Conservation (phyloP, 2,888 invertebrate genomes). For the Abrostola triplasia region DNA sequence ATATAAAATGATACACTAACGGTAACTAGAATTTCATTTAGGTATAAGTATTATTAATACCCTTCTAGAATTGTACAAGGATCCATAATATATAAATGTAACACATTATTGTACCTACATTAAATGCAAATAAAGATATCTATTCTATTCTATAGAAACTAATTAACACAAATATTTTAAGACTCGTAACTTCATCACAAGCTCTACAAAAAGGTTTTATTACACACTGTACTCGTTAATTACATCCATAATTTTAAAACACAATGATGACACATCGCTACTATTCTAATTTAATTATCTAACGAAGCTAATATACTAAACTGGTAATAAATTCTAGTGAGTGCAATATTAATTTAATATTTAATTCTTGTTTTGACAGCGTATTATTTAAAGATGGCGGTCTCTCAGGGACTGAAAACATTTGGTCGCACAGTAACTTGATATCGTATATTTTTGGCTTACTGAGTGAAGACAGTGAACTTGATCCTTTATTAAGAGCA, state of each 20-base stretch:
- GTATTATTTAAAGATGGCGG: conserved; percentile 39
- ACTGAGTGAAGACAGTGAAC: conserved; percentile 30
- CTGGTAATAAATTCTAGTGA: conserved; percentile 25
- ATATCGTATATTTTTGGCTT: conserved; percentile 25
- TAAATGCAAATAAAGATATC: no score
- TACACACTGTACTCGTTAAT: no score
- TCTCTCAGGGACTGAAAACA: conserved; percentile 31
- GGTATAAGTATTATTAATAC: no score
- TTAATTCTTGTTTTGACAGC: conserved; percentile 45
- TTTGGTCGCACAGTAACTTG: conserved; percentile 35
- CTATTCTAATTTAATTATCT: conserved; percentile 19
- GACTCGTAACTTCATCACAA: no score
- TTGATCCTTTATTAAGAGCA: conserved; percentile 12
- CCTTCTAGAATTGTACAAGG: no score
- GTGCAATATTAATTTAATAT: conserved; percentile 32
- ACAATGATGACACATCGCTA: not conserved
- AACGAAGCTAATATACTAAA: conserved; percentile 26
- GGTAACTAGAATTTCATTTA: not conserved
- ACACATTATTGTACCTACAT: no score
- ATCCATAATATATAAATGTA: no score
- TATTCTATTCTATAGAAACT: no score
- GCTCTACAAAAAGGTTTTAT: no score
- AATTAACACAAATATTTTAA: no score
- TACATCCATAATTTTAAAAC: no score
- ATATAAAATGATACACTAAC: not conserved